Evolutionary conservation across 2,797 vertebrate species (phyloP), one percentile per base, ranked within the genome.

Genomic region (Chlorospingus flavigularis): DNA sequence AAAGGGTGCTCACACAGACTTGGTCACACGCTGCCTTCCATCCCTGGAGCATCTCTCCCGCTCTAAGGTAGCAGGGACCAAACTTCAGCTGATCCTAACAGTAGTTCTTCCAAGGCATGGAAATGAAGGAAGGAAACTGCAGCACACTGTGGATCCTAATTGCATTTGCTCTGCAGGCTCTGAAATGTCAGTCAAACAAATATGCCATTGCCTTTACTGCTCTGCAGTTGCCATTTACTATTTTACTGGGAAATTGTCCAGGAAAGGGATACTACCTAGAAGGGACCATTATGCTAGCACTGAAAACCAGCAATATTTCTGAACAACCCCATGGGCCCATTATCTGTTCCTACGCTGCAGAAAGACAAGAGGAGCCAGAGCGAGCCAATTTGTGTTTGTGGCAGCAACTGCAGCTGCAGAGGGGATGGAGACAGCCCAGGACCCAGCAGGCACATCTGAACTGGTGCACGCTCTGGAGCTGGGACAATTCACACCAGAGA

Each of bases 221-320:
- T 94, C 78, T 92, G 94, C 87, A 78, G 92, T 86, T 92, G 87
- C 92, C 92, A 94, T 96, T 96, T 97, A 94, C 86, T 93, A 73
- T 96, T 97, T 95, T 77, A 82, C 94, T 88, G 94, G 96, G 96
- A 96, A 94, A 82, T 76, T 60, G 51, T 82, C 96, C 94, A 96
- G 88, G 86, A 91, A 94, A 88, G 58, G 82, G 89, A 93, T 90
- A 89, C 86, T 94, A 93, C 91, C 88, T 96, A 90, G 92, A 92
- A 96, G 77, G 75, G 48, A 90, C 77, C 68, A 85, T 91, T 95
- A 92, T 89, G 85, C 88, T 88, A 91, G 82, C 75, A 77, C 62
- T 96, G 76, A 92, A 96, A 95, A 91, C 73, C 88, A 86, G 78
- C 45, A 72, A 80, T 91, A 94, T 75, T 95, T 94, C 95, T 92